Conservation (phyloP, 2,888 invertebrate species). For the Pimpla rufipes region DNA sequence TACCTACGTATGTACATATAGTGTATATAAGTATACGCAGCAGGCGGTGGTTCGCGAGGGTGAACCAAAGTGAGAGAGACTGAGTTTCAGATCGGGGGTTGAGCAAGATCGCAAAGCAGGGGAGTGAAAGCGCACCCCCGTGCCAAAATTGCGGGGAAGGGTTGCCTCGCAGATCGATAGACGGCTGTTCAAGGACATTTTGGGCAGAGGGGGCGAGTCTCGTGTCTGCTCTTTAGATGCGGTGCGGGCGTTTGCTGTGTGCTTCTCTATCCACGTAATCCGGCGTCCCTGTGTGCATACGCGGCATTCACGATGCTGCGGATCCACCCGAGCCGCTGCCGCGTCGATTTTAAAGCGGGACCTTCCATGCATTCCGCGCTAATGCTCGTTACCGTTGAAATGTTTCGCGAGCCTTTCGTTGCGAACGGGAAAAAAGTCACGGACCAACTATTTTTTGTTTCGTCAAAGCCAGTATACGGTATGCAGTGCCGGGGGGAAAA, state of each 20-base stretch:
- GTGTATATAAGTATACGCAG: constrained; percentile 30
- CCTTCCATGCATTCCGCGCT: constrained; percentile 13
- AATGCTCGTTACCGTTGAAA: constrained; percentile 1
- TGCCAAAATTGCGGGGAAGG: constrained; percentile 65
- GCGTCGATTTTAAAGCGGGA: constrained; percentile 62
- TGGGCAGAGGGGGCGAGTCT: constrained; percentile 42
- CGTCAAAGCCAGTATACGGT: too few species aligned
- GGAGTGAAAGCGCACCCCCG: constrained; percentile 65
- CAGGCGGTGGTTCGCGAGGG: constrained; percentile 60
- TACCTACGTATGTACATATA: neutral
- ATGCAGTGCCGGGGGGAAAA: too few species aligned
- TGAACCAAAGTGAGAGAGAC: constrained; percentile 57
- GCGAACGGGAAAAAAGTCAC: neutral
- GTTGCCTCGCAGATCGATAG: constrained; percentile 70
- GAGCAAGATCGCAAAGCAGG: constrained; percentile 58
- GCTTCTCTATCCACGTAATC: constrained; percentile 54
- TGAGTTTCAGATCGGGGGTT: constrained; percentile 44
- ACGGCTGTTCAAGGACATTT: constrained; percentile 71
- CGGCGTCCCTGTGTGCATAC: constrained; percentile 55
- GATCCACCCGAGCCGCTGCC: constrained; percentile 32
- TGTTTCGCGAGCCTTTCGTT: neutral
- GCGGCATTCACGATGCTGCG: constrained; percentile 49
- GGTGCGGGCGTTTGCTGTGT: constrained; percentile 40
- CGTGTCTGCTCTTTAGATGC: constrained; percentile 58
- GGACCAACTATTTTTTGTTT: neutral